Base-by-base conservation (phyloP, 1,140 invertebrate species). In the Oppia nitens region DNA sequence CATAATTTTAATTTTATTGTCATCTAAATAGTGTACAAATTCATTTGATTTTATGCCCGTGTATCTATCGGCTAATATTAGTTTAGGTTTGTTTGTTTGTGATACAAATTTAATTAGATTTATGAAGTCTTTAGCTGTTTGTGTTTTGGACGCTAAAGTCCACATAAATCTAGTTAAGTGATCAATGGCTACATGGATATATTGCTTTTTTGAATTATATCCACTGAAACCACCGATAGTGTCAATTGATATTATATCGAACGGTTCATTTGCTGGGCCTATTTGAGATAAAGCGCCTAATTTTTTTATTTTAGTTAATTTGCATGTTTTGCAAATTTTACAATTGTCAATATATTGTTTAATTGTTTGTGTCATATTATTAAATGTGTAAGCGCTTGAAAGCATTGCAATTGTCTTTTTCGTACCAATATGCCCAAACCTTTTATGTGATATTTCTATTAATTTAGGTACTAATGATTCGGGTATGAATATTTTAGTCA, bases 181-280 rank as follows among this genome's bases (percentile, higher is more conserved):
- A 27, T 57, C 28, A n/a, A 60, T 48, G 4, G 55, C 53, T 2
- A 60, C 21, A n/a, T 60, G 55, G n/a, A 60, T 4, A 21, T 59
- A 48, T 2, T 24, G 0, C 27, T 60, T 49, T 14, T 47, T n/a
- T 1, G 59, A 60, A 2, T n/a, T 2, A 14, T 23, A 21, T 1
- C 47, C 29, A 2, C 1, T 28, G n/a, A 60, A 57, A n/a, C 59
- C 59, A 11, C 59, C 45, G 4, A 48, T 56, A 25, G 59, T 60
- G 40, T 60, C 59, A 32, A 60, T 55, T 32, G 53, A 24, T 12
- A 60, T 48, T 1, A 59, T 60, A 25, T 59, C 6, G 27, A 60
- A 60, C 17, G 59, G 59, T 20, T 25, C 3, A 17, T 29, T 25
- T 11, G 27, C 32, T 12, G 59, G 59, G 2, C 55, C 56, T 4